Base-by-base conservation (phyloP, 1,140 invertebrate genomes). In the Drosophila sulfurigaster region DNA sequence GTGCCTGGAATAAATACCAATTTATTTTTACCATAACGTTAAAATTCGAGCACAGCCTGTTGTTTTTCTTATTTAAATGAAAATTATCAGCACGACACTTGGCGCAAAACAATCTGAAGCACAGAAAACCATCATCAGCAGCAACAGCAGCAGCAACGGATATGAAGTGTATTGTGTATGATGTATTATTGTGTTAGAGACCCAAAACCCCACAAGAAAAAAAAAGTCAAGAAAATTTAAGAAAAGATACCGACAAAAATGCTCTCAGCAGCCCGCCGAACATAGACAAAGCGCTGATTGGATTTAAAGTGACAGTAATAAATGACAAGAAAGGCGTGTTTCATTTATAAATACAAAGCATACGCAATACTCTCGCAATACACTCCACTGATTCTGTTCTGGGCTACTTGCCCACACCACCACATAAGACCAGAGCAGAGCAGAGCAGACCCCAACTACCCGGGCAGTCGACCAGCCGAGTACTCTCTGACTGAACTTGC, bases 251-350 rank as follows among this genome's bases (percentile, higher is more conserved):
- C 35, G 7, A 57, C 13, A 58, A 48, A 58, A 67, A 52, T 54
- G 10, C 56, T 56, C 48, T 63, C 58, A 69, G 48, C 45, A 41
- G 62, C 45, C 35, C 54, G 67, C 74, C 63, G 80, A 70, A 80
- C 70, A 80, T 80, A 80, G 75, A 78, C 78, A 78, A 80, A 80
- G 71, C 67, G 80, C 75, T 82, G 80, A 82, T 80, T 80, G 78
- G 80, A 82, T 82, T 80, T 78, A 82, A 82, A 78, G 70, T 80
- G 78, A 82, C 80, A 82, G 78, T 82, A 82, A 82, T 78, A 78
- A 82, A 82, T 82, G 80, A 80, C 80, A 80, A 80, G 74, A 63
- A 82, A 80, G 79, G 80, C 63, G 63, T 70, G 75, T 74, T 77
- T 74, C 80, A 67, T 81, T 78, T 75, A 71, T 65, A 75, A 75